These are phyloP conservation scores for Formicarius rufipectus DNA, from an alignment of 2,113 vertebrate species.

Conservation along the genomic window DNA sequence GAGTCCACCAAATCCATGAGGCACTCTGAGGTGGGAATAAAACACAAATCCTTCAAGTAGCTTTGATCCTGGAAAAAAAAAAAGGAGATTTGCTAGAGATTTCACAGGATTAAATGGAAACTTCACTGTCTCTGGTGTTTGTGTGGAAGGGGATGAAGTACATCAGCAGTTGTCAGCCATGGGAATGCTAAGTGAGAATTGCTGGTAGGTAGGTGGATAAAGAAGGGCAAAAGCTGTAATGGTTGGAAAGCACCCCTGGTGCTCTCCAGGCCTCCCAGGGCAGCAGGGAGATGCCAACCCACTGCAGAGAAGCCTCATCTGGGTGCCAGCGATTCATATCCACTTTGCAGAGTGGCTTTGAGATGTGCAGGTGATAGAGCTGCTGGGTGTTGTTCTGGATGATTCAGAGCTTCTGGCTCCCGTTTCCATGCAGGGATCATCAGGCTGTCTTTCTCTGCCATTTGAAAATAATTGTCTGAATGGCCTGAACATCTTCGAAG, in stretches of 20 bases:
- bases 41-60: background rate
- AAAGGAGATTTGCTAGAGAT: background rate
- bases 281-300: background rate
- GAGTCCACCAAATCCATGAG: background rate
- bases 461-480: constrained; percentile 45
- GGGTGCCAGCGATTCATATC: constrained; percentile 52
- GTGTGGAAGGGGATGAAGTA: background rate
- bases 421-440: background rate
- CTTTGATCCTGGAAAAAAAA: background rate
- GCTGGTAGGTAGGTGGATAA: constrained; percentile 28
- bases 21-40: background rate
- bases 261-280: constrained; percentile 32
- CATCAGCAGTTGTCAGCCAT: background rate
- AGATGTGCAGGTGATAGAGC: constrained; percentile 42
- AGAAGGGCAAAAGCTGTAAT: background rate
- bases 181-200: background rate
- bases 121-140: accelerated
- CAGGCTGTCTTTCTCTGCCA: constrained; percentile 32
- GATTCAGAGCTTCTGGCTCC: constrained; percentile 57
- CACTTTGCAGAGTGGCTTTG: constrained; percentile 9
- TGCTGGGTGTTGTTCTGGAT: constrained; percentile 38
- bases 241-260: constrained; percentile 32
- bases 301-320: constrained; percentile 16
- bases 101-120: background rate
- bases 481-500: constrained; percentile 29